These are phyloP conservation scores for Napeogenes sylphis DNA, from an alignment of 2,888 invertebrate genomes.

Conservation along the genomic window DNA sequence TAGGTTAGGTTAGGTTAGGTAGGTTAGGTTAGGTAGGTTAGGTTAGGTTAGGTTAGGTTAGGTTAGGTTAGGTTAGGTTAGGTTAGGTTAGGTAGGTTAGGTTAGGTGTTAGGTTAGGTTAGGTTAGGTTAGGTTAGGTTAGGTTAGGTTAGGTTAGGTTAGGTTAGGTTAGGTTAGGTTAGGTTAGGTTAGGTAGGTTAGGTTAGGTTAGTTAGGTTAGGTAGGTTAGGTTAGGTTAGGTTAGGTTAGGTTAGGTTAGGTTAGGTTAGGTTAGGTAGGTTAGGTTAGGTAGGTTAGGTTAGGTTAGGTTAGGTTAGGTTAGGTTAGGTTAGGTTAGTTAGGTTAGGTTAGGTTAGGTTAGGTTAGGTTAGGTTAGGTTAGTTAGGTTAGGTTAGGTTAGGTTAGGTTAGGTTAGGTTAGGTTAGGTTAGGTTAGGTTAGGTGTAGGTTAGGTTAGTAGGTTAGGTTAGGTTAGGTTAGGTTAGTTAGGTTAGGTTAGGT, in stretches of 20 bases:
- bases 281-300: slow-evolving; percentile 31
- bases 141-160: slow-evolving; percentile 28
- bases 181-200: slow-evolving; percentile 27
- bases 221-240: slow-evolving; percentile 16
- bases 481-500: slow-evolving; percentile 7
- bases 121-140: slow-evolving; percentile 31
- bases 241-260: slow-evolving; percentile 32
- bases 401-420: slow-evolving; percentile 13
- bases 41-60: slow-evolving; percentile 32
- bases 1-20: slow-evolving; percentile 16
- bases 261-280: slow-evolving; percentile 29
- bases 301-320: slow-evolving; percentile 33
- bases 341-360: slow-evolving; percentile 31
- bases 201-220: slow-evolving; percentile 32
- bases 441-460: slow-evolving; percentile 33
- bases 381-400: slow-evolving; percentile 26
- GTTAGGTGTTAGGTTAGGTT: slow-evolving; percentile 29
- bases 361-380: slow-evolving; percentile 30
- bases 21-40: slow-evolving; percentile 29
- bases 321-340: slow-evolving; percentile 35
- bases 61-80: slow-evolving; percentile 31
- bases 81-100: slow-evolving; percentile 31
- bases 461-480: slow-evolving; percentile 27
- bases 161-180: slow-evolving; percentile 21
- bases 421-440: slow-evolving; percentile 26